Conservation (phyloP, 2,113 vertebrate genomes). For the Aegithalos caudatus region DNA sequence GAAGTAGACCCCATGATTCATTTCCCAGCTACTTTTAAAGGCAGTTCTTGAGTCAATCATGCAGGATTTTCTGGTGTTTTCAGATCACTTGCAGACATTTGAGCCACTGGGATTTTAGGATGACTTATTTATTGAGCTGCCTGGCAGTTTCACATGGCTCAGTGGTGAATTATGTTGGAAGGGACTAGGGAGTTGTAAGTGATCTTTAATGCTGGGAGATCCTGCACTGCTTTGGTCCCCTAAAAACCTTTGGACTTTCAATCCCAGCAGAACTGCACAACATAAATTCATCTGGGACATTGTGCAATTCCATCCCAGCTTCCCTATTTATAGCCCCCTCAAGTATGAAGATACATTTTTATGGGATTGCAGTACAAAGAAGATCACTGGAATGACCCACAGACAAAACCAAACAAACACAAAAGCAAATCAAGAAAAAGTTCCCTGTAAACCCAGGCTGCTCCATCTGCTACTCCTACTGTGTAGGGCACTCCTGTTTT, state of each 20-base stretch:
- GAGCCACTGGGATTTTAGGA: neutral
- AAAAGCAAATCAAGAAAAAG: neutral
- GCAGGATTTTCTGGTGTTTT: neutral
- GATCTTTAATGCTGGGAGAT: neutral
- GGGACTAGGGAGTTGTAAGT: neutral
- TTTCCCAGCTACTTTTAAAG: neutral
- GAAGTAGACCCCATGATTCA: neutral
- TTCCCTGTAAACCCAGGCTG: neutral
- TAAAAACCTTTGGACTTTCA: neutral
- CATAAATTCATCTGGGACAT: neutral
- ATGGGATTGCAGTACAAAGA: neutral
- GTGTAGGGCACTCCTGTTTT: neutral
- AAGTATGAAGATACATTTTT: neutral
- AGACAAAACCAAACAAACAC: neutral
- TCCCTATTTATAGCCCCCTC: neutral
- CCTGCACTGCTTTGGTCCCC: neutral
- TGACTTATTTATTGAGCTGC: neutral
- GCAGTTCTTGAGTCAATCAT: neutral
- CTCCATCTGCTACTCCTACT: neutral
- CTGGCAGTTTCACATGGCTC: neutral
- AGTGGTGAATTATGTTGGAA: neutral
- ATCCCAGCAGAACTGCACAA: neutral
- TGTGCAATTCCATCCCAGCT: neutral
- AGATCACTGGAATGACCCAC: neutral
- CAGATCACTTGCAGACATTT: neutral